Evolutionary conservation across 2,797 vertebrate genomes (phyloP).

Genomic region (Pipistrellus kuhlii): DNA sequence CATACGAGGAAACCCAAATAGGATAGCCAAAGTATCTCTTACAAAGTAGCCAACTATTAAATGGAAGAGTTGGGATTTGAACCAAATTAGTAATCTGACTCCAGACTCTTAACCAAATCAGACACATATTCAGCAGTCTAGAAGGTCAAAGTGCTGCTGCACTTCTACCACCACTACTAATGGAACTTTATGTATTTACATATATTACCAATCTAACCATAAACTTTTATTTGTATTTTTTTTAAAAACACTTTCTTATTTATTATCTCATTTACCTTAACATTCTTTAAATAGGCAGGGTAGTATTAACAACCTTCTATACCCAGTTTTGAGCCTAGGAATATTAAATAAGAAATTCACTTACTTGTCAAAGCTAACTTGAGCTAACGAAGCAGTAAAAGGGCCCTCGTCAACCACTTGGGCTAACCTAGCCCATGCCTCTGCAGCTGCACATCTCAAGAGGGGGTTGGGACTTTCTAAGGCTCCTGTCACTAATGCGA

Average conservation of each 20-base stretch:
- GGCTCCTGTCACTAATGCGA: conserved; percentile 91
- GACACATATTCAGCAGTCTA: neutral
- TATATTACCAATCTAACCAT: neutral
- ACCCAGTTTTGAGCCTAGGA: conserved; percentile 5
- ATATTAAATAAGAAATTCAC: conserved; percentile 72
- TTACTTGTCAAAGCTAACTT: conserved; percentile 96
- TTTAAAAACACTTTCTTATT: conserved; percentile 1
- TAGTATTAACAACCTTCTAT: neutral
- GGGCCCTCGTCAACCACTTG: conserved; percentile 91
- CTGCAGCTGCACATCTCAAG: conserved; percentile 93
- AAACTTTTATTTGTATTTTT: conserved; percentile 1
- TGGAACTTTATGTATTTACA: neutral
- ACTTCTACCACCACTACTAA: neutral
- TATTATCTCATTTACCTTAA: conserved; percentile 47
- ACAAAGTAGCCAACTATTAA: neutral
- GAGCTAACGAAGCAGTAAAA: conserved; percentile 91
- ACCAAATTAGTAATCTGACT: neutral
- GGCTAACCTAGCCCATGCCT: conserved; percentile 92
- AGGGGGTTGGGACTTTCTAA: conserved; percentile 92
- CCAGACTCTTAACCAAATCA: conserved; percentile 27
- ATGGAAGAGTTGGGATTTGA: neutral
- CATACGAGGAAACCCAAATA: conserved; percentile 40
- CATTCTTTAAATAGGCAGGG: neutral
- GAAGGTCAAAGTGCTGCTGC: neutral
- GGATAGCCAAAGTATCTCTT: neutral